Evolutionary conservation across 2,797 vertebrate species (phyloP), one percentile per base, ranked within the genome.

Genomic region (Sparus aurata): DNA sequence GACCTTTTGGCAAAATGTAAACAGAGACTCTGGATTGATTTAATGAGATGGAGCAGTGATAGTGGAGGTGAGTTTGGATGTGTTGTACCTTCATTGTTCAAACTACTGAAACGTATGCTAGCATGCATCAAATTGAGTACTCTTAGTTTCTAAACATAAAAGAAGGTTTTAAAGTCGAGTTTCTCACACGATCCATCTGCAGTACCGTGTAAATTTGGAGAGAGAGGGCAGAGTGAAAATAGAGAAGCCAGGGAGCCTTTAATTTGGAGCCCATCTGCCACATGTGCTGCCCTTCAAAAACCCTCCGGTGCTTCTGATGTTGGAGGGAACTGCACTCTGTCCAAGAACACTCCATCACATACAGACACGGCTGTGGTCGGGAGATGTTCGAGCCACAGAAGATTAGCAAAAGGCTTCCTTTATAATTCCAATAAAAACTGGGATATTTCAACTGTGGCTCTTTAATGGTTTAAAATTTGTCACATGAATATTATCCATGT

Each of bases 211-310:
- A 75, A 81, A 86, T 76, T 76, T 75, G 68, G 66, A 66, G 45
- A 23, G 69, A 50, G 47, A 86, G 84, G 78, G 82, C 79, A 86
- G 87, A 90, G 90, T 93, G 85, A 92, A 95, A 95, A 95, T 90
- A 93, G 92, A 93, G 91, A 89, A 80, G 89, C 76, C 83, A 55
- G 49, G 34, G 60, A 90, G 80, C 86, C 94, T 94, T 89, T 95
- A 95, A 95, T 95, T 95, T 94, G 86, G 89, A 93, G 90, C 89
- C 93, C 91, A 92, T 94, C 90, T 90, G 92, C 94, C 93, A 95
- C 91, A 95, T 94, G 93, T 90, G 91, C 89, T 91, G 88, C 85
- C 89, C 89, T 92, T 92, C 89, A 93, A 90, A 34, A 94, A 91
- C 72, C 63, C 91, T 82, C 86, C 46, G 73, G 79, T 88, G 90